A percentile compares a stretch with the other conserved stretches of the same genome.
phyloP scores from a whole-genome alignment of 2,797 vertebrate genomes.

The Ptychobarbus kaznakovi region DNA sequence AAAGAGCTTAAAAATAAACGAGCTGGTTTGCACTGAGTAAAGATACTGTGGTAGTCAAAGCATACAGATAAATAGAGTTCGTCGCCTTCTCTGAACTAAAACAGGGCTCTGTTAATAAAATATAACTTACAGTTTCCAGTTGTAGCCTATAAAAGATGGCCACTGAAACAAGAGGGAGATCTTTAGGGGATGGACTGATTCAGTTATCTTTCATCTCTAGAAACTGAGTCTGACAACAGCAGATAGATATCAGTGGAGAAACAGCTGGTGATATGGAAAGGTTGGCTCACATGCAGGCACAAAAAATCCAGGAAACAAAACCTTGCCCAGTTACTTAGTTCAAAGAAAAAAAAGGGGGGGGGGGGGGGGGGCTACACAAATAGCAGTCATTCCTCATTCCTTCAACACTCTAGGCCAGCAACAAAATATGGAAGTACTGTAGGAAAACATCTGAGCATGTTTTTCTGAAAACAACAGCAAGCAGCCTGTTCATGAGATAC shows the following conservation, averaged over 20 bases:
- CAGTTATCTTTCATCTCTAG: background rate
- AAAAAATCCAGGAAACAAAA: constrained; percentile 32
- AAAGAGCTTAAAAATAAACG: too few relatives aligned
- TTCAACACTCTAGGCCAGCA: constrained; percentile 29
- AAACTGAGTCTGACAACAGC: background rate
- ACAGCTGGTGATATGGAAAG: constrained; percentile 34
- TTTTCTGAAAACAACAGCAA: background rate
- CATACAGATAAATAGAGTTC: background rate
- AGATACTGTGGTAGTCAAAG: background rate
- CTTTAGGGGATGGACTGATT: background rate
- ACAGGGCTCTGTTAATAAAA: background rate
- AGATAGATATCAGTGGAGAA: constrained; percentile 22
- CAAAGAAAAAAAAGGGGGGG: too few relatives aligned
- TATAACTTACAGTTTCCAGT: background rate
- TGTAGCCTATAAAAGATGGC: background rate
- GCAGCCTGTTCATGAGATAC: background rate
- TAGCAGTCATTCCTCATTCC: background rate
- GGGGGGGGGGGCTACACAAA: background rate
- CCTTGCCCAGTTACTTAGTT: background rate
- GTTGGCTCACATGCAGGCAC: constrained; percentile 41
- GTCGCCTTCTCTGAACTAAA: too few relatives aligned
- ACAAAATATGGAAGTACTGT: background rate
- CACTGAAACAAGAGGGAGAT: background rate
- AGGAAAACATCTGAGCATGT: background rate
- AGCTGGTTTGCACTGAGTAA: background rate